Evolutionary conservation across 2,888 invertebrate species (phyloP), one percentile per base, ranked within the genome.

Genomic region (Drosophila stalkeri): DNA sequence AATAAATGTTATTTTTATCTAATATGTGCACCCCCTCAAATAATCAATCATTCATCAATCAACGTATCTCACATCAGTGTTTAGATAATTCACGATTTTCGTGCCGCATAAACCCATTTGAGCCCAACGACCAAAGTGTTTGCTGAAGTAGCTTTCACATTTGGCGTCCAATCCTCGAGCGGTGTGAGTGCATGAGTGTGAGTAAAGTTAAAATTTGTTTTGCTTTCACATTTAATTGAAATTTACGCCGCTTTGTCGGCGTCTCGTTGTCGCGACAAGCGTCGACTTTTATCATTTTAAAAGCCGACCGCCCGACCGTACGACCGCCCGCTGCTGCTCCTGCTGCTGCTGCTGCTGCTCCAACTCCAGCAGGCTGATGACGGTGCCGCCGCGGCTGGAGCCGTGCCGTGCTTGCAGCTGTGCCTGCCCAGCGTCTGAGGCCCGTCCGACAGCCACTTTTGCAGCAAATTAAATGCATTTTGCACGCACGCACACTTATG

Each of bases 171-270:
- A 71, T 54, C 41, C 44, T 33, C 33, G 39, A 62, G 46, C 33
- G 49, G 23, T 11, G 54, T 37, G 47, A 7, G 54, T 37, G 47
- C 37, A 37, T 9, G 61, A 68, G 80, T 56, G 67, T 60, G 69
- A 71, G 75, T 37, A 82, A 83, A 88, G 89, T 87, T 89, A 81
- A 87, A 87, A 87, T 86, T 86, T 86, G 90, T 83, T 88, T 90
- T 87, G 80, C 81, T 81, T 84, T 91, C 87, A 89, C 89, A 88
- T 90, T 91, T 91, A 91, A 91, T 91, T 91, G 91, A 91, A 91
- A 91, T 91, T 91, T 91, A 91, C 91, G 89, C 90, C 90, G 90
- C 86, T 89, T 83, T 90, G 87, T 85, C 80, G 91, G 86, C 90
- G 90, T 86, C 84, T 80, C 81, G 69, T 64, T 80, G 86, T 80